Conservation (phyloP, 2,888 invertebrate genomes). For the Heliconius hortense region DNA sequence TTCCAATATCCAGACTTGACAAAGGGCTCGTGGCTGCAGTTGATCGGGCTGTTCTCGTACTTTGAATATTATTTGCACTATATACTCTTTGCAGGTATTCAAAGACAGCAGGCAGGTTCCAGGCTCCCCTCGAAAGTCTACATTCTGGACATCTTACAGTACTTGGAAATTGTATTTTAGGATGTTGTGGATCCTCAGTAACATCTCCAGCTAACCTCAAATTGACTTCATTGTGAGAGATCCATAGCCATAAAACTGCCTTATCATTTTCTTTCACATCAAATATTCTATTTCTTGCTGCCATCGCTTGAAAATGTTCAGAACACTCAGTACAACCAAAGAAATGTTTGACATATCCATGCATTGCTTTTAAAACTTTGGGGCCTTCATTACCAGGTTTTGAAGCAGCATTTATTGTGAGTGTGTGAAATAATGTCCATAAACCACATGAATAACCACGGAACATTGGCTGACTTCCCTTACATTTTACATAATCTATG, state of each 20-base stretch:
- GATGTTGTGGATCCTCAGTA: slow-evolving; percentile 94
- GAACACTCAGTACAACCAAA: slow-evolving; percentile 97
- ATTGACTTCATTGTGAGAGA: slow-evolving; percentile 96
- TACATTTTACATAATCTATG: slow-evolving; percentile 89
- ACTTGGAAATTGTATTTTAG: slow-evolving; percentile 94
- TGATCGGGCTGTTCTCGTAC: slow-evolving; percentile 50
- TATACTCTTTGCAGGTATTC: slow-evolving; percentile 82
- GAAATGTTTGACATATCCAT: slow-evolving; percentile 94
- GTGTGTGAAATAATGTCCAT: slow-evolving; percentile 96
- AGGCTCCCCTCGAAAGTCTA: slow-evolving; percentile 78
- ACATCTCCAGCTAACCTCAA: slow-evolving; percentile 90
- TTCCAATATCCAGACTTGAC: slow-evolving; percentile 87
- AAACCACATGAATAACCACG: slow-evolving; percentile 97
- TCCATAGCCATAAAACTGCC: slow-evolving; percentile 96
- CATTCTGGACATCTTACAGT: slow-evolving; percentile 86
- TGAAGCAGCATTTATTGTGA: slow-evolving; percentile 89
- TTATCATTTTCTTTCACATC: slow-evolving; percentile 87
- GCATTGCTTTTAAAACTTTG: slow-evolving; percentile 90
- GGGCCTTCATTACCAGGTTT: slow-evolving; percentile 80
- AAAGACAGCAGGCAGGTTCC: slow-evolving; percentile 85
- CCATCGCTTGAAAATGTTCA: slow-evolving; percentile 94
- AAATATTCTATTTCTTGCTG: slow-evolving; percentile 85
- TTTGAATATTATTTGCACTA: slow-evolving; percentile 59
- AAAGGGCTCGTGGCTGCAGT: slow-evolving; percentile 75
- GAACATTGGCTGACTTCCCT: slow-evolving; percentile 87